Percentiles rank a stretch among this genome's conserved stretches.
These are phyloP conservation scores for Pogoniulus pusillus DNA, from an alignment of 2,797 vertebrate species.

Conservation along the genomic window DNA sequence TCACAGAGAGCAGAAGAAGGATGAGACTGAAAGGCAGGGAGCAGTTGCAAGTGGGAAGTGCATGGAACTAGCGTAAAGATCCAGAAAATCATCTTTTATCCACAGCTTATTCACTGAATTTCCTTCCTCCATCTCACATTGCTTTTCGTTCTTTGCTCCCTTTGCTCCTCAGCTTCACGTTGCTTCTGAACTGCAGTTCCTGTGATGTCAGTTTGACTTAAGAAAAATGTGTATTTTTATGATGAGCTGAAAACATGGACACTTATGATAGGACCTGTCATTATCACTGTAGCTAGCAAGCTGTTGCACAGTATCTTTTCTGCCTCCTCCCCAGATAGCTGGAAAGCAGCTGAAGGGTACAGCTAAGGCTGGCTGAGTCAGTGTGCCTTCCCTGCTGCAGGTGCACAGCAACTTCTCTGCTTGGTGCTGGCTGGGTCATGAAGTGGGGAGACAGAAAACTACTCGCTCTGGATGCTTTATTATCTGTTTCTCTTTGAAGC, in stretches of 20 bases:
- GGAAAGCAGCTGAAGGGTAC: neutral
- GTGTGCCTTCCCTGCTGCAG: neutral
- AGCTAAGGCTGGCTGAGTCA: neutral
- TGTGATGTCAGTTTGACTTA: neutral
- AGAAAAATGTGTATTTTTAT: neutral
- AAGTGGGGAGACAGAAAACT: neutral
- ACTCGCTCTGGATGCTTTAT: neutral
- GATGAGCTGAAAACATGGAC: neutral
- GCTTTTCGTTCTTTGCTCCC: neutral
- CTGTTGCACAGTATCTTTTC: neutral
- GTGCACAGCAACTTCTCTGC: neutral
- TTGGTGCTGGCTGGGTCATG: neutral
- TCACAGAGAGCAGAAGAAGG: neutral
- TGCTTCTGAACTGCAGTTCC: neutral
- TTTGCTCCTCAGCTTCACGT: neutral
- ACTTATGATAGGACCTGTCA: neutral
- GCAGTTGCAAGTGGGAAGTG: neutral
- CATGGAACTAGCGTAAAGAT: neutral
- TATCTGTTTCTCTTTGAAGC: neutral
- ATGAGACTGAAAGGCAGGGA: neutral
- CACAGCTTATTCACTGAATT: neutral
- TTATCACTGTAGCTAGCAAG: neutral
- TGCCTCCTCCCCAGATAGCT: neutral
- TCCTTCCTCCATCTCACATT: neutral
- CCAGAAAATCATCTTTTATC: neutral